A percentile compares a stretch with the other conserved stretches of the same genome.
Conservation (phyloP, 2,113 vertebrate genomes). For the Limanda limanda region DNA sequence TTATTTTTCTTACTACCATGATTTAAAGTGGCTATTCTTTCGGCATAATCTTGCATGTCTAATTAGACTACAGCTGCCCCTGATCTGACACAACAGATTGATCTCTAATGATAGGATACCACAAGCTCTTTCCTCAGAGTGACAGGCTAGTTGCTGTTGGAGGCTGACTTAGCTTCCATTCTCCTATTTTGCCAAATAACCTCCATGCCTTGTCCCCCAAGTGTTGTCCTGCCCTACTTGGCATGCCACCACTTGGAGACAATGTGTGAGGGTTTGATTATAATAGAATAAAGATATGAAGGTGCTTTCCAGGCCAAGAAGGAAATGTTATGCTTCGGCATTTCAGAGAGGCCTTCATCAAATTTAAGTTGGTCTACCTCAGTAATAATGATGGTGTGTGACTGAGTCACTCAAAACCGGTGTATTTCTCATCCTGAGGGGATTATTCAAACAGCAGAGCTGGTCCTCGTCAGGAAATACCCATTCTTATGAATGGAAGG, state of each 20-base stretch:
- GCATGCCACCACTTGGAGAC: constrained; percentile 63
- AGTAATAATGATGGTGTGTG: constrained; percentile 30
- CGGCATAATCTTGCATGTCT: constrained; percentile 48
- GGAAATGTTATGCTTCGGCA: constrained; percentile 28
- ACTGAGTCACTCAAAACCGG: constrained; percentile 34
- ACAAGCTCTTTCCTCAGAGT: constrained; percentile 36
- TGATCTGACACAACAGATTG: constrained; percentile 41
- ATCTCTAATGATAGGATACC: constrained; percentile 36
- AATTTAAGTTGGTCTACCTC: constrained; percentile 7
- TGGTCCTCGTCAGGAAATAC: constrained; percentile 66
- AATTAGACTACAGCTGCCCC: constrained; percentile 49
- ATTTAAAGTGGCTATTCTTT: constrained; percentile 30
- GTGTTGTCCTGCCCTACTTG: constrained; percentile 77
- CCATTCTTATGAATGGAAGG: constrained; percentile 69
- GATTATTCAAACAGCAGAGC: constrained; percentile 55
- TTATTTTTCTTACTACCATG: constrained; percentile 7
- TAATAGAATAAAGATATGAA: constrained; percentile 52
- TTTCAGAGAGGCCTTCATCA: constrained; percentile 23
- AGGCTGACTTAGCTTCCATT: constrained; percentile 42
- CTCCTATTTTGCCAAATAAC: constrained; percentile 68
- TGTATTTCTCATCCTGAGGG: constrained; percentile 54
- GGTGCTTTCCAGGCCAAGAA: constrained; percentile 28
- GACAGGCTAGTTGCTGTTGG: constrained; percentile 41
- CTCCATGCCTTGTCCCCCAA: constrained; percentile 66
- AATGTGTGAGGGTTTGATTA: constrained; percentile 51